A percentile compares a stretch with the other conserved stretches of the same genome.
Conservation (phyloP, 2,113 vertebrate species). For the Polypterus bichir region DNA sequence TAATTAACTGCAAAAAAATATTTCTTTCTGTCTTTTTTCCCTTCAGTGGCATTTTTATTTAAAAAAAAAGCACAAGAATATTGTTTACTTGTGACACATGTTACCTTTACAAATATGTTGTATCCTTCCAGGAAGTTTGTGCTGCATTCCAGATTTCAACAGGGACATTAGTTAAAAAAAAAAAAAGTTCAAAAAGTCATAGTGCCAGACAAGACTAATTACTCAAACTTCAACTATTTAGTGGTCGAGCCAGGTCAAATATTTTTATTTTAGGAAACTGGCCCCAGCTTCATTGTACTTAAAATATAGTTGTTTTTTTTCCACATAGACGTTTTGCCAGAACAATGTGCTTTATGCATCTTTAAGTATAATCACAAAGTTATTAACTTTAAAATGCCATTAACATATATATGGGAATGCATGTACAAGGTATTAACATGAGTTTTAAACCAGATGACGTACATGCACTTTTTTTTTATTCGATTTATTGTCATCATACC, state of each 20-base stretch:
- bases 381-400: no score
- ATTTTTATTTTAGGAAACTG: conserved; percentile 31
- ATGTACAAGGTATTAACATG: no score
- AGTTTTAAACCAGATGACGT: no score
- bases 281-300: conserved; percentile 20
- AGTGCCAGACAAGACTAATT: conserved; percentile 44
- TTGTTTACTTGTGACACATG: conserved; percentile 35
- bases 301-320: background rate
- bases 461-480: no score
- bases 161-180: conserved; percentile 46
- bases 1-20: conserved; percentile 33
- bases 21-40: conserved; percentile 13
- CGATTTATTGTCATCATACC: no score
- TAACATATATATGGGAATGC: no score
- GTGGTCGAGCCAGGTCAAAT: conserved; percentile 41
- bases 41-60: conserved; percentile 33
- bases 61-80: conserved; percentile 30
- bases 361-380: no score
- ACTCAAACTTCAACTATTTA: conserved; percentile 36
- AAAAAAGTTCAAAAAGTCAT: conserved; percentile 48
- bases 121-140: conserved; percentile 60
- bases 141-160: conserved; percentile 62
- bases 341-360: no score
- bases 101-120: conserved; percentile 42
- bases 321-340: no score